phyloP scores from a whole-genome alignment of 2,113 vertebrate species.

The Piprites chloris region DNA sequence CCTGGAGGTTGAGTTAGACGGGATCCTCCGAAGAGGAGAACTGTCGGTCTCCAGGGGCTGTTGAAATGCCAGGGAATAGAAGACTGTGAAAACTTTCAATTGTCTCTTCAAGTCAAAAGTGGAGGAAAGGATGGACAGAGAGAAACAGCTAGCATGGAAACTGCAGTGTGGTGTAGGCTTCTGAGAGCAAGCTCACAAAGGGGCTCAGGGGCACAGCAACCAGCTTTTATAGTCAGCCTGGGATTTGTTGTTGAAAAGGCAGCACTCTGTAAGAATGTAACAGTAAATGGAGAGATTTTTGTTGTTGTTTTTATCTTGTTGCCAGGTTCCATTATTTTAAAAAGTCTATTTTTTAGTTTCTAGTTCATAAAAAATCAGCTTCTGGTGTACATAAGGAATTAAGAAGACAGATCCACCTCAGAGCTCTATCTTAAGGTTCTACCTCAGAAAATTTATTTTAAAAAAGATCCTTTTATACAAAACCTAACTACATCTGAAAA shows the following conservation, averaged over 20 bases:
- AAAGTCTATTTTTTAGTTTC: not conserved
- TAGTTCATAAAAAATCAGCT: not conserved
- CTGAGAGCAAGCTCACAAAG: not conserved
- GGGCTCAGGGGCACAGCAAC: not conserved
- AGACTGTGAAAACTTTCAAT: not conserved
- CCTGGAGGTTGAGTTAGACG: not conserved
- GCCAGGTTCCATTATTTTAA: not conserved
- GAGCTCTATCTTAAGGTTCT: not conserved
- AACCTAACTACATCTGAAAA: not conserved
- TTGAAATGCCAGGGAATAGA: not conserved
- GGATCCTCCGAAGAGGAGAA: not conserved
- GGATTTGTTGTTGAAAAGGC: not conserved
- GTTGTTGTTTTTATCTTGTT: not conserved
- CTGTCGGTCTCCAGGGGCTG: not conserved
- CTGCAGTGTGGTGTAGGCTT: not conserved
- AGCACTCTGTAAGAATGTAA: not conserved
- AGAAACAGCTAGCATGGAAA: not conserved
- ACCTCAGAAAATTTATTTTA: not conserved
- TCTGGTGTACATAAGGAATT: not conserved
- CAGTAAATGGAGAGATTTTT: not conserved
- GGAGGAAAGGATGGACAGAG: not conserved
- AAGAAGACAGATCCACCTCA: not conserved
- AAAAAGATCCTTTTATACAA: not conserved
- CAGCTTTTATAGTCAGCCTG: not conserved
- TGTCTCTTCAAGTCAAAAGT: not conserved